Evolutionary conservation across 2,888 invertebrate species (phyloP).

Genomic region (Spodoptera littoralis): DNA sequence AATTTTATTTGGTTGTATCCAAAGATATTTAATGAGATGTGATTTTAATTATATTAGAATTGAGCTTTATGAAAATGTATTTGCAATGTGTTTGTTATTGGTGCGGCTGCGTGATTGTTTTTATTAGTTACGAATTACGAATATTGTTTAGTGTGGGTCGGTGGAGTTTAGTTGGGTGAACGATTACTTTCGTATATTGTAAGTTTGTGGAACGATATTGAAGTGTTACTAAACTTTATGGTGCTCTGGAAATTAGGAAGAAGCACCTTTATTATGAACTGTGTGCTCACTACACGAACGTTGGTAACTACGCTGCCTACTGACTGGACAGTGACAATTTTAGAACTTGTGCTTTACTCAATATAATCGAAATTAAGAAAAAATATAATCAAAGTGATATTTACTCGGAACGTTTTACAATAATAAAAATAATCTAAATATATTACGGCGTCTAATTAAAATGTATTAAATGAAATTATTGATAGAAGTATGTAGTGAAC

Average conservation of each 20-base stretch:
- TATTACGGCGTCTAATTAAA: conserved; percentile 25
- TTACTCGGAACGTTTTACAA: conserved; percentile 46
- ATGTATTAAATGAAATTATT: conserved; percentile 49
- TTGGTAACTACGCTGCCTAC: conserved; percentile 34
- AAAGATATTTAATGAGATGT: conserved; percentile 88
- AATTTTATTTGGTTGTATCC: conserved; percentile 87
- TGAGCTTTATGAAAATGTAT: conserved; percentile 86
- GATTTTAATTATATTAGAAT: conserved; percentile 84
- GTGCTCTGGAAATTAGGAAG: conserved; percentile 45
- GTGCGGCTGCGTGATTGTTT: conserved; percentile 70
- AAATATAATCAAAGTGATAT: conserved; percentile 42
- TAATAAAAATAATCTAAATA: conserved; percentile 34
- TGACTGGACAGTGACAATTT: conserved; percentile 41
- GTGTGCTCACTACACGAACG: conserved; percentile 39
- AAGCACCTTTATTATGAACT: conserved; percentile 18
- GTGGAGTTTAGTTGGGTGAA: conserved; percentile 51
- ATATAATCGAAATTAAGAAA: conserved; percentile 28
- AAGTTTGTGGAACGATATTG: conserved; percentile 40
- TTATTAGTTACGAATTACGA: conserved; percentile 67
- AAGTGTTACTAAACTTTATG: conserved; percentile 38
- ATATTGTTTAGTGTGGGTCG: conserved; percentile 54
- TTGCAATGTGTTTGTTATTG: conserved; percentile 77
- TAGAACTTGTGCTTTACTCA: conserved; percentile 47
- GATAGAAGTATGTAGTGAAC: conserved; percentile 36
- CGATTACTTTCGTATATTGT: conserved; percentile 51